Conservation (phyloP, 1,140 invertebrate species). For the Cydia fagiglandana region DNA sequence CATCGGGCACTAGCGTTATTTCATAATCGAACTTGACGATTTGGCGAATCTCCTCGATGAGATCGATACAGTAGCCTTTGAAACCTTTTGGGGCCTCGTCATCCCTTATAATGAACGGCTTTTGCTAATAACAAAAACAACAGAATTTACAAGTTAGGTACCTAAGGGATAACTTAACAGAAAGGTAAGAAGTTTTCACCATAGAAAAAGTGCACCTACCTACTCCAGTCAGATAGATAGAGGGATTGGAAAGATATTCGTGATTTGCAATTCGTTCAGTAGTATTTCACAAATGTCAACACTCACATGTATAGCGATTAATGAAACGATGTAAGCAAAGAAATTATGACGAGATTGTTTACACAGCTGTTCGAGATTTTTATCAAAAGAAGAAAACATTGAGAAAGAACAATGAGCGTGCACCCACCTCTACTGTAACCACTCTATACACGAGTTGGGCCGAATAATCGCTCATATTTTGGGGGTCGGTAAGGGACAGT, state of each 20-base stretch:
- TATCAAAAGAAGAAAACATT: slow-evolving; percentile 46
- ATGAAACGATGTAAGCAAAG: slow-evolving; percentile 41
- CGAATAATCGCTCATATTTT: slow-evolving; percentile 86
- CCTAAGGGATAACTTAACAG: neutral
- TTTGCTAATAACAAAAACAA: slow-evolving; percentile 81
- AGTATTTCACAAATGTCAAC: neutral
- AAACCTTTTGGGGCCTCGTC: slow-evolving; percentile 83
- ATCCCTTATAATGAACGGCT: slow-evolving; percentile 92
- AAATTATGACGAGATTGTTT: slow-evolving; percentile 54
- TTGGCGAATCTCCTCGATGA: slow-evolving; percentile 91
- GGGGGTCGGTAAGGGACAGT: slow-evolving; percentile 81
- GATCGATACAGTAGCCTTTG: slow-evolving; percentile 95
- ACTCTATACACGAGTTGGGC: slow-evolving; percentile 90
- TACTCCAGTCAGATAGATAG: neutral
- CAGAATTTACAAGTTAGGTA: neutral
- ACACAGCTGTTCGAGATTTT: slow-evolving; percentile 60
- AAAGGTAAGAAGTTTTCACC: neutral
- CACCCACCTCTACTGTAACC: slow-evolving; percentile 85
- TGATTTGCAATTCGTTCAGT: neutral
- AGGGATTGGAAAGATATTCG: neutral
- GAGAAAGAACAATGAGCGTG: slow-evolving; percentile 42
- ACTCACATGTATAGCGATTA: slow-evolving; percentile 27
- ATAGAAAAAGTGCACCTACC: no score
- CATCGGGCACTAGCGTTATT: slow-evolving; percentile 88
- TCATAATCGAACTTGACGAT: slow-evolving; percentile 94